These are phyloP conservation scores for Montipora cactus DNA, from an alignment of 64 coral and sea anemone genomes.

Conservation along the genomic window DNA sequence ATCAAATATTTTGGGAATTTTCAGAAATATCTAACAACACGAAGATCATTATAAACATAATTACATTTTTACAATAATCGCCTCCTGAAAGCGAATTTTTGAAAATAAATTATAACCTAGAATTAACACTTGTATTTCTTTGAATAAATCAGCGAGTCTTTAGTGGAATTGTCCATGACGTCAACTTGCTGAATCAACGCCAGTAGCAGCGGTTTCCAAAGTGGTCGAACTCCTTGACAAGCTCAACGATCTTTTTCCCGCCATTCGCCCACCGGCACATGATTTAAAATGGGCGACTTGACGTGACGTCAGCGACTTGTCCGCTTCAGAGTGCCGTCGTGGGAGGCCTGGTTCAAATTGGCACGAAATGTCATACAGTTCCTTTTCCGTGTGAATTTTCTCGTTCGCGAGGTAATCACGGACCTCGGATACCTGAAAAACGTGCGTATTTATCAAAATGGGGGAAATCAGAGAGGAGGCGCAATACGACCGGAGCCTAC, in stretches of 20 bases:
- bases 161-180: not conserved
- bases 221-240: slow-evolving; percentile 31
- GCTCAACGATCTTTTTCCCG: slow-evolving; percentile 47
- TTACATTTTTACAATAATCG: not conserved
- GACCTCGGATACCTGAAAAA: slow-evolving; percentile 78
- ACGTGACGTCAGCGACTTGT: slow-evolving; percentile 44
- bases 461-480: no score
- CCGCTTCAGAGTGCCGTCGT: slow-evolving; percentile 80
- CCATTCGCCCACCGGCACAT: slow-evolving; percentile 48
- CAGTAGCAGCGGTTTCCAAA: not conserved
- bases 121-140: not conserved
- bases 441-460: no score
- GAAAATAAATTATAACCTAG: not conserved
- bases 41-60: not conserved
- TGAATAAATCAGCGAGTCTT: not conserved
- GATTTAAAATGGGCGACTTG: slow-evolving; percentile 78
- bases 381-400: slow-evolving; percentile 82
- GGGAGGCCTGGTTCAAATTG: slow-evolving; percentile 84
- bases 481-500: no score
- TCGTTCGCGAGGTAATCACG: slow-evolving; percentile 84
- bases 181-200: slow-evolving; percentile 30
- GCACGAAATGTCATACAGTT: slow-evolving; percentile 90
- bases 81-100: not conserved
- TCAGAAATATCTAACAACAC: not conserved
- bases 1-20: not conserved